Conservation (phyloP, 2,113 vertebrate species). For the Pelodiscus sinensis region DNA sequence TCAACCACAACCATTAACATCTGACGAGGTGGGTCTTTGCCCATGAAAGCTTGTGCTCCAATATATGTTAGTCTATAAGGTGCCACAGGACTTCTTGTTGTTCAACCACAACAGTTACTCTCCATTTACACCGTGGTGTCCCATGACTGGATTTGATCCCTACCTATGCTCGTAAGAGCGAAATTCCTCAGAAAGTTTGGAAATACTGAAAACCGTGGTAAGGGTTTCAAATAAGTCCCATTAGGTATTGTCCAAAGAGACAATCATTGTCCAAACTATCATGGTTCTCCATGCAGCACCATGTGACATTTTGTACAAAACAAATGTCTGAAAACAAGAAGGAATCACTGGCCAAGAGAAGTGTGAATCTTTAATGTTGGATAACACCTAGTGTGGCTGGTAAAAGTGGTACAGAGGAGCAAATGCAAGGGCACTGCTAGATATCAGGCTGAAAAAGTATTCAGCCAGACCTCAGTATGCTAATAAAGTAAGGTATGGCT, state of each 20-base stretch:
- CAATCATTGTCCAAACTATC: not conserved
- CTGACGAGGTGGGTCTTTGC: too few relatives aligned
- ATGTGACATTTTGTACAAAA: not conserved
- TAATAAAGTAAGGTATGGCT: not conserved
- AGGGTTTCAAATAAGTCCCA: not conserved
- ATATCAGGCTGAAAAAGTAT: not conserved
- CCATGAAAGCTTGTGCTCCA: too few relatives aligned
- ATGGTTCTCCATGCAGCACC: not conserved
- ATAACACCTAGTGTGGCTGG: not conserved
- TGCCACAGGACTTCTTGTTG: too few relatives aligned
- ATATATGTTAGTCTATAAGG: too few relatives aligned
- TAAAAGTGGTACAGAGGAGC: not conserved
- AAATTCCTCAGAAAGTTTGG: accelerated
- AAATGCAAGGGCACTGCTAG: not conserved
- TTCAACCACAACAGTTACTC: not conserved
- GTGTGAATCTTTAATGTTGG: not conserved
- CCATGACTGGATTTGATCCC: not conserved
- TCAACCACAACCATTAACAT: not conserved
- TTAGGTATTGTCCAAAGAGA: not conserved
- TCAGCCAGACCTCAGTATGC: not conserved
- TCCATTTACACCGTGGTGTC: not conserved
- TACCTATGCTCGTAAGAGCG: not conserved
- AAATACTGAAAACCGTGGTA: slow-evolving; percentile 1
- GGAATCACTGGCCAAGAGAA: not conserved
- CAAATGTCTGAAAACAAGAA: not conserved